Percentiles rank a stretch among this genome's conserved stretches.
phyloP scores from a whole-genome alignment of 2,888 invertebrate species.

The Gymnoscelis rufifasciata region DNA sequence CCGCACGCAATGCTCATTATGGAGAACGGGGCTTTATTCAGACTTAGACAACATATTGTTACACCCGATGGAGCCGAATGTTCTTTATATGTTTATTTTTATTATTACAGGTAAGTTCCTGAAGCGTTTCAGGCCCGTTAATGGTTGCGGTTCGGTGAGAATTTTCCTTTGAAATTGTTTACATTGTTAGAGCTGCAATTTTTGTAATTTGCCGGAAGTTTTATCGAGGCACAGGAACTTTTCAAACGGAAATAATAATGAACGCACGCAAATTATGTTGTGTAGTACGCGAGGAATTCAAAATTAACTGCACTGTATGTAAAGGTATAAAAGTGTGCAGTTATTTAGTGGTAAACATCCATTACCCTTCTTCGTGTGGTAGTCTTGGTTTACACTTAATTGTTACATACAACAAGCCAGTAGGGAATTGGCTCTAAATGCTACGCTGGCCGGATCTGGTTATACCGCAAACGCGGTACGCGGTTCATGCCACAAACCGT shows the following conservation, averaged over 20 bases:
- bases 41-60: conserved; percentile 72
- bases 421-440: conserved; percentile 73
- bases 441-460: conserved; percentile 64
- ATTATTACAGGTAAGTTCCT: conserved; percentile 72
- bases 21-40: conserved; percentile 71
- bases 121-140: conserved; percentile 53
- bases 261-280: conserved; percentile 19
- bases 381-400: conserved; percentile 70
- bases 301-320: conserved; percentile 10
- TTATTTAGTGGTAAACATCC: conserved; percentile 65
- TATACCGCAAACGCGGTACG: conserved; percentile 60
- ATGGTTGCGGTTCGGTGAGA: conserved; percentile 60
- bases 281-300: conserved; percentile 2
- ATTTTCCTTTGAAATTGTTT: conserved; percentile 56
- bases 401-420: conserved; percentile 77
- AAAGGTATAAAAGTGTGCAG: conserved; percentile 8
- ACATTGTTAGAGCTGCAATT: conserved; percentile 31
- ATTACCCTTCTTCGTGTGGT: conserved; percentile 65
- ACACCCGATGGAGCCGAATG: conserved; percentile 65
- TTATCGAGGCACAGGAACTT: conserved; percentile 29
- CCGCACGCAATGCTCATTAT: conserved; percentile 77
- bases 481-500: conserved; percentile 41
- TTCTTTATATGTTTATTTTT: conserved; percentile 72
- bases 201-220: conserved; percentile 34
- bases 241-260: conserved; percentile 32